phyloP scores from a whole-genome alignment of 1,140 invertebrate species.

The Pteromalus puparum region DNA sequence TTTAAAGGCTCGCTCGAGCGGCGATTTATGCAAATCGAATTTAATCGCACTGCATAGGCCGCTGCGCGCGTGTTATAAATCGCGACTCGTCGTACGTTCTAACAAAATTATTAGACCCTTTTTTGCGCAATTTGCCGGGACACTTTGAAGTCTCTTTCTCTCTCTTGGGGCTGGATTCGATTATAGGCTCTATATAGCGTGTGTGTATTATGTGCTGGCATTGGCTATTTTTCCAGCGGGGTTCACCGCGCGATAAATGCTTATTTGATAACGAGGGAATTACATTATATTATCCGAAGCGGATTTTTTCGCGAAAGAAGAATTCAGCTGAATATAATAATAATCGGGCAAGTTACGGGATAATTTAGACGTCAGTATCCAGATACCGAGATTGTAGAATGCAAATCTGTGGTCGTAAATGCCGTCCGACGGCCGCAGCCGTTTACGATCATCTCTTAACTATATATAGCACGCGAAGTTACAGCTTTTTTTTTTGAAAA shows the following conservation, averaged over 20 bases:
- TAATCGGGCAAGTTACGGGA: no score
- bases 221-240: background rate
- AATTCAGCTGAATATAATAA: no score
- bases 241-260: background rate
- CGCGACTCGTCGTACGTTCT: background rate
- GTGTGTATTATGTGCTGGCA: background rate
- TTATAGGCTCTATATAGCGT: background rate
- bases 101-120: background rate
- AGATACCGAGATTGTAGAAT: no score
- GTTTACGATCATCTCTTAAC: background rate
- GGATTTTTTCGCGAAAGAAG: background rate
- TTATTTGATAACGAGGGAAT: background rate
- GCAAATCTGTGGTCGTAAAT: background rate
- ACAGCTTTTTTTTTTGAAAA: no score
- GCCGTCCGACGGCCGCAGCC: background rate
- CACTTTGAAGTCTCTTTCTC: background rate
- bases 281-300: background rate
- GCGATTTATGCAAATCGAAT: constrained; percentile 8
- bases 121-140: background rate
- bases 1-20: background rate
- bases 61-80: background rate
- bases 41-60: no score
- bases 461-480: background rate
- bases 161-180: background rate
- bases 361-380: no score